Base-by-base conservation (phyloP, 92 coral and sea anemone genomes). In the Montipora capitata region DNA sequence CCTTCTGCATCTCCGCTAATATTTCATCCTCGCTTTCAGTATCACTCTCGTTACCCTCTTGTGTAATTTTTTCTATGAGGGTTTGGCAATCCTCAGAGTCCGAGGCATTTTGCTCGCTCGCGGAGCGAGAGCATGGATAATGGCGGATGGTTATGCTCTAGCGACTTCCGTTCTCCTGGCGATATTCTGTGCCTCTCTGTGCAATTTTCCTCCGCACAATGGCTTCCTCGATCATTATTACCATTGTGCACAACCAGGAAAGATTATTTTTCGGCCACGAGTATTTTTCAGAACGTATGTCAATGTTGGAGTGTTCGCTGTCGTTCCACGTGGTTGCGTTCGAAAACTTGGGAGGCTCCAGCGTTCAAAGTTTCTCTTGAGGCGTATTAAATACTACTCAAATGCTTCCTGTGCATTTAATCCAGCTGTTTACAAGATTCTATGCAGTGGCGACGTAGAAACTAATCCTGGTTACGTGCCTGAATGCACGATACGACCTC, bases 351-450 rank as follows among this genome's bases (percentile, higher is more conserved):
- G 2, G 11, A 64, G 68, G 68, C 11, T 64, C 14, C 68, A 64
- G 68, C 68, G 40, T 64, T 17, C 68, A 64, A 64, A 64, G 68
- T 64, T 64, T 64, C 41, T 64, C 68, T 20, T 40, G 68, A 64
- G 68, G 68, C 68, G n/a, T 64, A 64, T 64, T 4, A 16, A 64
- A 9, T 64, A 64, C 68, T 17, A 64, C 68, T 64, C 68, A 64
- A 64, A 64, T 17, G 40, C 39, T 1, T 3, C 68, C 39, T 64
- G 68, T 64, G 68, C 68, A 4, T 64, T 64, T 64, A 64, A 2
- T 18, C 68, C 68, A 64, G 68, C 39, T 64, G 68, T 64, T 64
- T 64, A 64, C 40, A 64, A 9, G 68, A 64, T 64, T 9, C 39
- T 64, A 17, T 64, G 68, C 68, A 64, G 68, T 16, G 68, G 68